Evolutionary conservation across 35 echinoderm and acorn worm species (phyloP), one percentile per base, ranked within the genome.

Genomic region (Ophiothrix spiculata): DNA sequence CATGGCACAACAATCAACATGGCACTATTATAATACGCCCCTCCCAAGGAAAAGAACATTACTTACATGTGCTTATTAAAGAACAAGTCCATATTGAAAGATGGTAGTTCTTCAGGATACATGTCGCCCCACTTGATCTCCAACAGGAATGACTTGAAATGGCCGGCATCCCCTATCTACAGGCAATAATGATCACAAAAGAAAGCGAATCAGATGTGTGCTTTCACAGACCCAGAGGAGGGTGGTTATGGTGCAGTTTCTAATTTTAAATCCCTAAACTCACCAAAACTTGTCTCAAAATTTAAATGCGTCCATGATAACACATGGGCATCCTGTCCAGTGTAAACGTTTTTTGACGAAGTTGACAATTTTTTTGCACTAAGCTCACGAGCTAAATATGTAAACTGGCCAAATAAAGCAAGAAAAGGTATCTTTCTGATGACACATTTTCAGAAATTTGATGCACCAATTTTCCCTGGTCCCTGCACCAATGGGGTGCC

Each of bases 51-150:
- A 73, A 73, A 0, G 33, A 8, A 21, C 31, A 33, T 1, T 1
- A 88, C 96, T 94, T 89, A 99, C 96, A 99, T 89, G 79, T 99
- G 96, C 54, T 99, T 94, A 88, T 99, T 99, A 75, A 85, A 99
- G 78, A 99, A 99, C 4, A 86, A 85, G 79, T 94, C 85, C 28
- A 99, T 75, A 40, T 69, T 91, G 39, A 99, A 89, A 32, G 83
- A 77, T 23, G 96, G 96, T 10, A 82, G 14, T 74, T 84, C 49
- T 15, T 90, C 80, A 54, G 96, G 96, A 80, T 99, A 99, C 1
- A 88, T 89, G 25, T 93, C 89, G 31, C 74, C 79, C 96, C 96
- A 94, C 2, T 46, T 79, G 21, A 99, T 86, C 75, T 95, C 89
- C 45, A 91, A 32, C 32, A 91, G 75, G 81, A 95, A 95, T 19